These are phyloP conservation scores for Amphiprion percula DNA, from an alignment of 2,113 vertebrate species.

Conservation along the genomic window DNA sequence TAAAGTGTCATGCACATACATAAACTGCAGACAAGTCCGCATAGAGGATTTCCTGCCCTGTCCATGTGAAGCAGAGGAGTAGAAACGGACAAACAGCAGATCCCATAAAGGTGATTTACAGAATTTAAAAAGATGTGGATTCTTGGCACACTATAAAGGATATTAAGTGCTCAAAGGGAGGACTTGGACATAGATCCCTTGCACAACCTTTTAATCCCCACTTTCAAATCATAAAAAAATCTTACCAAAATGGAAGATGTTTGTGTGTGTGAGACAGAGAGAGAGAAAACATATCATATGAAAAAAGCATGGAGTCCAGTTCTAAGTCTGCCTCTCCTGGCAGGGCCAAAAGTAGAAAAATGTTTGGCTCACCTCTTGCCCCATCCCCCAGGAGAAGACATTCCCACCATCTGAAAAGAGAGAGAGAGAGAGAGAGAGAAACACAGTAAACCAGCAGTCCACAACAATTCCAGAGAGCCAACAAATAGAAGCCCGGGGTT, in stretches of 20 bases:
- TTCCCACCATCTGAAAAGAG: slow-evolving; percentile 82
- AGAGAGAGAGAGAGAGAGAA: slow-evolving; percentile 16
- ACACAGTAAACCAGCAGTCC: slow-evolving; percentile 53
- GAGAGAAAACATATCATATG: slow-evolving; percentile 42
- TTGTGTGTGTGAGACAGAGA: slow-evolving; percentile 24
- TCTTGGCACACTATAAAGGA: slow-evolving; percentile 82
- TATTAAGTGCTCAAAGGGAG: slow-evolving; percentile 80
- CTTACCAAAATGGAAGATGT: slow-evolving; percentile 43
- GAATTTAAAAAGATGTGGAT: slow-evolving; percentile 83
- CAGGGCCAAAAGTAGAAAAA: slow-evolving; percentile 73
- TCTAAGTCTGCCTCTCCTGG: slow-evolving; percentile 78
- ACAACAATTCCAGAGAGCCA: slow-evolving; percentile 76
- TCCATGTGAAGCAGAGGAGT: slow-evolving; percentile 75
- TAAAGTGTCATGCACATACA: slow-evolving; percentile 52
- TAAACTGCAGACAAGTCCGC: slow-evolving; percentile 60
- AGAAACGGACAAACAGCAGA: slow-evolving; percentile 78
- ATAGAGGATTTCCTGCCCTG: slow-evolving; percentile 76
- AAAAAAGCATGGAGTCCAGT: slow-evolving; percentile 63
- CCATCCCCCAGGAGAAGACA: slow-evolving; percentile 81
- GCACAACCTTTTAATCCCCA: slow-evolving; percentile 84
- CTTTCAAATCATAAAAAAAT: slow-evolving; percentile 60
- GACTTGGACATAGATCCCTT: slow-evolving; percentile 61
- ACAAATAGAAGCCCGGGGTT: slow-evolving; percentile 77
- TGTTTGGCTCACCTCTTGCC: slow-evolving; percentile 84
- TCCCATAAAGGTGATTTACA: slow-evolving; percentile 84